Base-by-base conservation (phyloP, 1,140 invertebrate species). In the Drosophila prosaltans region DNA sequence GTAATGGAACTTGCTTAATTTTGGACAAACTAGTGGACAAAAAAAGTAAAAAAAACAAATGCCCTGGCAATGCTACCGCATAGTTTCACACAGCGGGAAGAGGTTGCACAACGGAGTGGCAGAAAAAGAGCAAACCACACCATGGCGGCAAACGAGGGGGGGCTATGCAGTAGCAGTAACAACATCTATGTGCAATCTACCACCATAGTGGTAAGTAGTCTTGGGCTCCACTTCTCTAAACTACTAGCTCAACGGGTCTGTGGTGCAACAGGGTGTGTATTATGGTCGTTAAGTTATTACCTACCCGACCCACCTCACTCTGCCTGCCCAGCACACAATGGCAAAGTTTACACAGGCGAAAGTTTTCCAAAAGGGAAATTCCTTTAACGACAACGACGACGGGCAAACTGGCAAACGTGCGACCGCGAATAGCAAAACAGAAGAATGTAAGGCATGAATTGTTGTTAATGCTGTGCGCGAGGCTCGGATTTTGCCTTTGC, bases 221-320 rank as follows among this genome's bases (percentile, higher is more conserved):
- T 59, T 55, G 26, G 54, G 41, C 54, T 55, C 54, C 54, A 30
- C 26, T 43, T 16, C 41, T 43, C 41, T 43, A n/a, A 43, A 51
- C 45, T 51, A 51, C 45, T 51, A 48, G 43, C 28, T 63, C 40
- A 63, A 40, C 43, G n/a, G 30, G 16, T 40, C 28, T 40, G 43
- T 66, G 74, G 81, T 80, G 84, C 84, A 89, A 89, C 84, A 89
- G 84, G 84, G 84, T 89, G 84, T 90, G 84, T 90, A 89, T 89
- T 89, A 89, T 89, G 85, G 85, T 84, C 84, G 84, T 89, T 89
- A 89, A 89, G 84, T 89, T 89, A 89, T 89, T 89, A 89, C 80
- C 81, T 89, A 81, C 68, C 81, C 77, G 41, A 61, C 41, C 8
- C 41, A 54, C 43, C 28, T 26, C 9, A 2, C 11, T 36, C 3